A percentile compares a stretch with the other conserved stretches of the same genome.
phyloP scores from a whole-genome alignment of 2,888 invertebrate species.

The Agrochola macilenta region DNA sequence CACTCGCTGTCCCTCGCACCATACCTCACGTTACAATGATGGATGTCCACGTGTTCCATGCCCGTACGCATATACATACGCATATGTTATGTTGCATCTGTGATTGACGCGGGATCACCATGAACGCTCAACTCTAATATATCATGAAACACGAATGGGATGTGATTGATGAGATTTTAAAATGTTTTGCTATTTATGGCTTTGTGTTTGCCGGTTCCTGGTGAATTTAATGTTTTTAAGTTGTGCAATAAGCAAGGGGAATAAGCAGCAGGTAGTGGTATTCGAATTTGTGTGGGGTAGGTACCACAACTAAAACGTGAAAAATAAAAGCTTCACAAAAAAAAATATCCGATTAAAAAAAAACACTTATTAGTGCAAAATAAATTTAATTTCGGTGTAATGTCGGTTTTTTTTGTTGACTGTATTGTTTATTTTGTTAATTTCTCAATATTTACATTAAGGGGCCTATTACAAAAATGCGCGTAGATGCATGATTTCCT shows the following conservation, averaged over 20 bases:
- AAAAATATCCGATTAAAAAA: too few species aligned
- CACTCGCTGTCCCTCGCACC: constrained; percentile 20
- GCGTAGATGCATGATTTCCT: too few species aligned
- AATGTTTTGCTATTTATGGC: constrained; percentile 36
- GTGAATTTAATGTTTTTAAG: neutral
- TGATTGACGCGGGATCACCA: constrained; percentile 44
- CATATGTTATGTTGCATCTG: constrained; percentile 15
- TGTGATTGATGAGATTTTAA: constrained; percentile 31
- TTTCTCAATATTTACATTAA: too few species aligned
- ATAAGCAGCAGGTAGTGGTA: neutral
- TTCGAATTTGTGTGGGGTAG: too few species aligned
- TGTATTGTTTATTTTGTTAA: too few species aligned
- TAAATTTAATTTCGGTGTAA: too few species aligned
- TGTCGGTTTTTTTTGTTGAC: too few species aligned
- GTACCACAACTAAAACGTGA: too few species aligned
- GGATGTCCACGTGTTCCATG: constrained; percentile 27
- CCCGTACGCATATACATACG: neutral
- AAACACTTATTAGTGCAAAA: too few species aligned
- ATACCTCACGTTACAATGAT: constrained; percentile 27
- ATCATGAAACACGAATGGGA: constrained; percentile 23
- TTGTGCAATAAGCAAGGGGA: neutral
- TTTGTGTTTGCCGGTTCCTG: neutral
- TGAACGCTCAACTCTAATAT: constrained; percentile 14
- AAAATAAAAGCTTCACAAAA: too few species aligned
- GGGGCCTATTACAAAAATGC: too few species aligned